phyloP scores from a whole-genome alignment of 2,888 invertebrate genomes.

The Mesoligia furuncula region DNA sequence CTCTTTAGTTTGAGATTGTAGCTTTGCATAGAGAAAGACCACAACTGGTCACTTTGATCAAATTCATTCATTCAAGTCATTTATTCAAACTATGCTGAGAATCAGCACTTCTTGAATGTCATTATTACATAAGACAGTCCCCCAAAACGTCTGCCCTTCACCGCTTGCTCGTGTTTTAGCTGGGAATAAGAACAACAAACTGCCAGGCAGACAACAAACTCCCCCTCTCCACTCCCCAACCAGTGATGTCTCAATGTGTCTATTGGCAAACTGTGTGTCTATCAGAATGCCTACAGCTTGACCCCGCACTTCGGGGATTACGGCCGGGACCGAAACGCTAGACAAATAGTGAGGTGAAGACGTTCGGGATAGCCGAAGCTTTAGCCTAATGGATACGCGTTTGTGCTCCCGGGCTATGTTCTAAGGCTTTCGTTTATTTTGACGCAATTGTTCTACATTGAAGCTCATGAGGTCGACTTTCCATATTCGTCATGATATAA shows the following conservation, averaged over 20 bases:
- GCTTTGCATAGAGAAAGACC: not conserved
- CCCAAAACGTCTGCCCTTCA: not conserved
- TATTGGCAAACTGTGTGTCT: constrained; percentile 9
- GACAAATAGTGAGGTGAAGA: constrained; percentile 55
- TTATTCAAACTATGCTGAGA: not conserved
- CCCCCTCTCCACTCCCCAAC: too few relatives aligned
- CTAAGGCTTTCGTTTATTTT: constrained; percentile 23
- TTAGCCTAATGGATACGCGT: constrained; percentile 43
- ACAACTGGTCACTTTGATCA: not conserved
- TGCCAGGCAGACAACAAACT: not conserved
- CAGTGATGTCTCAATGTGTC: not conserved
- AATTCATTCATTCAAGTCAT: not conserved
- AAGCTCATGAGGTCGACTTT: too few relatives aligned
- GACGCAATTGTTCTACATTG: not conserved
- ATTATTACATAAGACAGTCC: not conserved
- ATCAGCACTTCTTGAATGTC: not conserved
- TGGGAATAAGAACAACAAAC: not conserved
- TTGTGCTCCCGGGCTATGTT: constrained; percentile 12
- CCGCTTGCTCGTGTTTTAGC: not conserved
- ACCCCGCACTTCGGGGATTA: constrained; percentile 19
- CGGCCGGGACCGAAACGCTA: constrained; percentile 23
- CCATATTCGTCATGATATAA: not conserved
- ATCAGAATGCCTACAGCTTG: constrained; percentile 20
- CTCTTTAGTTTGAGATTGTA: not conserved
- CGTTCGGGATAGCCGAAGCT: constrained; percentile 30